These are phyloP conservation scores for Zaprionus obscuricornis DNA, from an alignment of 2,888 invertebrate genomes.

Conservation along the genomic window DNA sequence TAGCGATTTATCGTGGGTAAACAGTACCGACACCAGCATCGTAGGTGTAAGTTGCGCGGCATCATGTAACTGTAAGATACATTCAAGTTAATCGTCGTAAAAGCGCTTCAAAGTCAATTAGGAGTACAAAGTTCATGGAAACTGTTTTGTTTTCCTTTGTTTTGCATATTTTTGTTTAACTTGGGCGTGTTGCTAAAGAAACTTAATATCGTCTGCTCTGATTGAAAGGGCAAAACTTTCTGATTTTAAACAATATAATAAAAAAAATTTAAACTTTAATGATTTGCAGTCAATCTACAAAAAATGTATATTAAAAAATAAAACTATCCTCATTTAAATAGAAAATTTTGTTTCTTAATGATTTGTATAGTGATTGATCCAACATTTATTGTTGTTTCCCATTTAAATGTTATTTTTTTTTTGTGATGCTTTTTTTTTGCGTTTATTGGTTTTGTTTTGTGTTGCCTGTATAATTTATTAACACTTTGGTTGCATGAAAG, in stretches of 20 bases:
- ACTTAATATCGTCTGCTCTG: slow-evolving; percentile 8
- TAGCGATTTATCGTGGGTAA: slow-evolving; percentile 12
- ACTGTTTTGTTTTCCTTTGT: slow-evolving; percentile 34
- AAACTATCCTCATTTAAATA: no score
- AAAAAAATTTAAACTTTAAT: not conserved
- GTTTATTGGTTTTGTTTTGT: slow-evolving; percentile 19
- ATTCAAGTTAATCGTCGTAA: slow-evolving; percentile 66
- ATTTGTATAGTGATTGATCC: no score
- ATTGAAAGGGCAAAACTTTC: no score
- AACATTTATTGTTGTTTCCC: no score
- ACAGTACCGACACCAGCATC: not conserved
- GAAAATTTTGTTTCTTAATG: no score
- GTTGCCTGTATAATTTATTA: slow-evolving; percentile 39
- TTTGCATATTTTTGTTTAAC: slow-evolving; percentile 3
- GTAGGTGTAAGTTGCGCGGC: slow-evolving; percentile 10
- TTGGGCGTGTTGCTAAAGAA: slow-evolving; percentile 4
- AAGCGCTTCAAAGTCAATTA: slow-evolving; percentile 68
- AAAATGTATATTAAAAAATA: no score
- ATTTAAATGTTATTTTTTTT: slow-evolving; percentile 27
- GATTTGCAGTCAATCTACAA: not conserved
- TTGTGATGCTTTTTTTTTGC: slow-evolving; percentile 17
- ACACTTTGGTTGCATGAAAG: slow-evolving; percentile 22
- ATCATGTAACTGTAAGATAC: slow-evolving; percentile 52
- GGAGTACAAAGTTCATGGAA: slow-evolving; percentile 57
- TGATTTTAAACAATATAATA: no score